Base-by-base conservation (phyloP, 2,113 vertebrate species). In the Gopherus flavomarginatus region DNA sequence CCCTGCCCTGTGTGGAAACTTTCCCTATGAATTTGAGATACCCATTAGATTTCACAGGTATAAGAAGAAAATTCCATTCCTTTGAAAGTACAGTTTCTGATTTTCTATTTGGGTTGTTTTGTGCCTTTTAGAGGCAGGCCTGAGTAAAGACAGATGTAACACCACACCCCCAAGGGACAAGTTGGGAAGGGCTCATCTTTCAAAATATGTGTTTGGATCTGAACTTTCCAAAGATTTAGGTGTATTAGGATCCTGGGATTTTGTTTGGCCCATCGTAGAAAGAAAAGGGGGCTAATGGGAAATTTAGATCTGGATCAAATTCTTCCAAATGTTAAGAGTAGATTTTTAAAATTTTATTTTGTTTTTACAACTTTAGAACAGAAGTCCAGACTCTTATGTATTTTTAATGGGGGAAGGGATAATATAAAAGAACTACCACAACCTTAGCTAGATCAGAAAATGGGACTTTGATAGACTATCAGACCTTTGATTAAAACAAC, bases 401-500 rank as follows among this genome's bases (percentile, higher is more conserved):
- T 91, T 87, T 89, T 93, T 92, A 90, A 75, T 94, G 85, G 44
- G 79, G 21, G 16, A 90, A n/a, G 44, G 14, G 81, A 69, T 35
- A 94, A 87, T 91, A 96, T 94, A 87, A 85, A 95, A 94, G 94
- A 9, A 50, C 88, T 96, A 92, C 26, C 12, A 5, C 79, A 72
- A 35, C 44, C 77, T 92, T 81, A 95, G 38, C 62, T 87, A 2
- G 5, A 89, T 35, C 62, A 96, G 89, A 97, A 86, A 91, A 81
- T 35, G 35, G 84, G 19, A 47, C 1, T 1, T 88, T 95, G 81
- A 93, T 87, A 90, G 72, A 59, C 62, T 17, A 91, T 87, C 89
- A 97, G 81, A 93, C 4, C 49, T 88, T 91, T 96, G 86, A 97
- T 97, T 97, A 91, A 97, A 98, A 98, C 83, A 97, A 83, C 96